Conservation (phyloP, 2,113 vertebrate species). For the Pseudopipra pipra region DNA sequence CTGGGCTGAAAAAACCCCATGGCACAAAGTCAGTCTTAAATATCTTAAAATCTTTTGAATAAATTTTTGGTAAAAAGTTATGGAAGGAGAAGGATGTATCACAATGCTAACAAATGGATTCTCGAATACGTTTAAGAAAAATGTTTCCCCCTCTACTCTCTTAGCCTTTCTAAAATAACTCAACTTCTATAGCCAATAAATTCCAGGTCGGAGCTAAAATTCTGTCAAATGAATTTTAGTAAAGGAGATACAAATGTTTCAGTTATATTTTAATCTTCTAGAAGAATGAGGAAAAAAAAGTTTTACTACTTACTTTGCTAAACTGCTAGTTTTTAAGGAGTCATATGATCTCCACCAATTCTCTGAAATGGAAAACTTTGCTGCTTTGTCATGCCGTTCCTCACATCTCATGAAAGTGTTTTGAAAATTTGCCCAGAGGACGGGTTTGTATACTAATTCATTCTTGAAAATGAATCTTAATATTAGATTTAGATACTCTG, state of each 20-base stretch:
- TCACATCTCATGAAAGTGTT: background rate
- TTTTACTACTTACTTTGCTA: background rate
- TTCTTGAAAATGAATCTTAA: background rate
- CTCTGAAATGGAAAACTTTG: background rate
- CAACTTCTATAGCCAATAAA: background rate
- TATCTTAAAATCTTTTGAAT: background rate
- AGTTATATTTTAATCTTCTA: background rate
- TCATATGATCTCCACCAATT: background rate
- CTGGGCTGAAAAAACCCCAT: background rate
- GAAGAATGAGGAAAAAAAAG: background rate
- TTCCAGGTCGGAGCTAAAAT: background rate
- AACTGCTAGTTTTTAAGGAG: background rate
- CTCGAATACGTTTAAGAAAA: background rate
- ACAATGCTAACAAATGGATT: background rate
- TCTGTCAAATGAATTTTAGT: background rate
- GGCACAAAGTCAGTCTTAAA: background rate
- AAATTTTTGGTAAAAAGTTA: background rate
- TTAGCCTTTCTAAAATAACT: background rate
- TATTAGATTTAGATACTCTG: background rate
- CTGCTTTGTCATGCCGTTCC: rapidly evolving
- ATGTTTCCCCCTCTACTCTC: background rate
- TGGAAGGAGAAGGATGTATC: background rate
- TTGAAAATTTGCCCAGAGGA: background rate
- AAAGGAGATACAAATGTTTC: background rate
- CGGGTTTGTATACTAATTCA: background rate